These are phyloP conservation scores for Leptinotarsa undecemlineata DNA, from an alignment of 1,140 invertebrate species.

Conservation along the genomic window DNA sequence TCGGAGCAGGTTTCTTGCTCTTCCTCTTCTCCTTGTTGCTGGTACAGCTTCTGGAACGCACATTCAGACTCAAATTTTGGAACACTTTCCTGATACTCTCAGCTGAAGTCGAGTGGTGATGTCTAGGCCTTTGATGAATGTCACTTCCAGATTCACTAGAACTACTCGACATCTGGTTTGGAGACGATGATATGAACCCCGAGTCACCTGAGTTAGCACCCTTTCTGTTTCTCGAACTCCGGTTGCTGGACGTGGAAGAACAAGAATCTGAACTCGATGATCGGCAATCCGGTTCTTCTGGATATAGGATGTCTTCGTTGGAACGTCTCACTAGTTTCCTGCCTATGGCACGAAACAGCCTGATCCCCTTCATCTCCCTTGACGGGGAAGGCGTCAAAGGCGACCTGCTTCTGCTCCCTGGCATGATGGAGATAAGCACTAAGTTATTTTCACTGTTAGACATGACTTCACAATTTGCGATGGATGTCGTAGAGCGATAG, in stretches of 20 bases:
- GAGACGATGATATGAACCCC: slow-evolving; percentile 47
- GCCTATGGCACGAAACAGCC: slow-evolving; percentile 65
- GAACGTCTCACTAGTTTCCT: slow-evolving; percentile 61
- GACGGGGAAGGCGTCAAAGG: slow-evolving; percentile 57
- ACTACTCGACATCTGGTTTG: slow-evolving; percentile 60
- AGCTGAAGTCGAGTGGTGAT: slow-evolving; percentile 64
- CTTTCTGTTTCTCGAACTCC: slow-evolving; percentile 49
- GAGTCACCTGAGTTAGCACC: slow-evolving; percentile 38
- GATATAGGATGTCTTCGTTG: slow-evolving; percentile 56
- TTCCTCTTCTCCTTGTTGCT: slow-evolving; percentile 57
- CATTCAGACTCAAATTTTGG: slow-evolving; percentile 66
- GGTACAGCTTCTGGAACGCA: slow-evolving; percentile 65
- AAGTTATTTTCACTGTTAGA: slow-evolving; percentile 39
- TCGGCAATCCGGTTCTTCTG: slow-evolving; percentile 60
- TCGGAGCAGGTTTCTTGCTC: slow-evolving; percentile 65
- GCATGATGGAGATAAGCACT: slow-evolving; percentile 36
- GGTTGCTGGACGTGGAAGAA: slow-evolving; percentile 54
- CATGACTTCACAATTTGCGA: slow-evolving; percentile 26
- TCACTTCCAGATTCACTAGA: slow-evolving; percentile 64
- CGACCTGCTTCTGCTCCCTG: slow-evolving; percentile 43
- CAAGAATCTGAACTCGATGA: slow-evolving; percentile 63
- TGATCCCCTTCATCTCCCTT: slow-evolving; percentile 59
- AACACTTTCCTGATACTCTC: slow-evolving; percentile 71
- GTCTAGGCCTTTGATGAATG: slow-evolving; percentile 58
- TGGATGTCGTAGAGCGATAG: slow-evolving; percentile 5